phyloP scores from a whole-genome alignment of 2,113 vertebrate species.

The Leucoraja erinaceus region DNA sequence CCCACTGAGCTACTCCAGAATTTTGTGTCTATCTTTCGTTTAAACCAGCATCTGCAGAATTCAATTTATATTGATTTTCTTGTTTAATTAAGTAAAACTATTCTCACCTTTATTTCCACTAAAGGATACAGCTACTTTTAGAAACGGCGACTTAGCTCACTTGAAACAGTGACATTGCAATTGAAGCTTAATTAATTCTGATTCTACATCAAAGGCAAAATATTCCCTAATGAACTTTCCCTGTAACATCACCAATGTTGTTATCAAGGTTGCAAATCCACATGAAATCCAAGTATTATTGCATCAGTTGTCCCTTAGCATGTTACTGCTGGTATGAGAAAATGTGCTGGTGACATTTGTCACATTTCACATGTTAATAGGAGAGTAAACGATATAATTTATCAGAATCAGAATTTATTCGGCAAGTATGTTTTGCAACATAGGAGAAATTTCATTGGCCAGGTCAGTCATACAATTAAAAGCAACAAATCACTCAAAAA shows the following conservation, averaged over 20 bases:
- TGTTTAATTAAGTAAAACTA: conserved; percentile 8
- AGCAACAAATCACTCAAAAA: too few relatives aligned
- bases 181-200: not conserved
- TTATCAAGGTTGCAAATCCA: not conserved
- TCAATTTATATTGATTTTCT: conserved; percentile 2
- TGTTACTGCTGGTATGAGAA: not conserved
- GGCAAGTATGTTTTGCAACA: too few relatives aligned
- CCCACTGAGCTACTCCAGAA: too few relatives aligned
- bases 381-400: too few relatives aligned
- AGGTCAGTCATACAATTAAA: too few relatives aligned
- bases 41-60: not conserved
- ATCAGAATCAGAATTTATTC: too few relatives aligned
- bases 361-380: too few relatives aligned
- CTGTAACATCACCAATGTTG: not conserved
- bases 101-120: not conserved
- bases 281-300: not conserved
- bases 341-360: not conserved
- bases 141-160: not conserved
- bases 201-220: not conserved
- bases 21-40: too few relatives aligned
- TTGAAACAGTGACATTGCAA: not conserved
- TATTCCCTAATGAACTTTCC: not conserved
- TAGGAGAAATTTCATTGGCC: too few relatives aligned
- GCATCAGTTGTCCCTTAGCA: not conserved
- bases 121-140: not conserved